Conservation (phyloP, 2,888 invertebrate genomes). For the Minunthozetes semirufus region DNA sequence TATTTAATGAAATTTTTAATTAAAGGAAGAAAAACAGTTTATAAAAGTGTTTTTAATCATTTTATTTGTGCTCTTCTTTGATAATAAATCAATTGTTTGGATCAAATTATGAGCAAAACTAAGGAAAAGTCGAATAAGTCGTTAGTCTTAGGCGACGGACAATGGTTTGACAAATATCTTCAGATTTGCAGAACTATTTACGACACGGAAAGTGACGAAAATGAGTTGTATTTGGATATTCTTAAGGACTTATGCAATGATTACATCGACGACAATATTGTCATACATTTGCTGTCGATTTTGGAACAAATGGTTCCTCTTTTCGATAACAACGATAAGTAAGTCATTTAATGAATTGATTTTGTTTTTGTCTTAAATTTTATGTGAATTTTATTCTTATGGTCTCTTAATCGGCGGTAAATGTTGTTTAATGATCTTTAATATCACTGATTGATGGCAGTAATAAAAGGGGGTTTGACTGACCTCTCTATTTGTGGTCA, state of each 20-base stretch:
- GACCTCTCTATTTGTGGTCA: too few species aligned
- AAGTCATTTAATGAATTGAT: slow-evolving; percentile 10
- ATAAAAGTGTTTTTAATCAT: neutral
- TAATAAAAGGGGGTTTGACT: too few species aligned
- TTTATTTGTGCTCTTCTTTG: neutral
- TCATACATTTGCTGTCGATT: slow-evolving; percentile 35
- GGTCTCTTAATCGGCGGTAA: neutral
- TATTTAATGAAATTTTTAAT: neutral
- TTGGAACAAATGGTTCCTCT: slow-evolving; percentile 34
- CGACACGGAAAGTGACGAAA: neutral
- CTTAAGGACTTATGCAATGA: slow-evolving; percentile 37
- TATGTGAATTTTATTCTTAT: neutral
- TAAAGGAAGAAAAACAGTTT: neutral
- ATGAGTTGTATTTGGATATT: slow-evolving; percentile 34
- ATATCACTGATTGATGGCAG: too few species aligned
- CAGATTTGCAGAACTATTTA: neutral
- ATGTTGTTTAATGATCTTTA: neutral
- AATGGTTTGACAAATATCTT: slow-evolving; percentile 24
- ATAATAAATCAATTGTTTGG: neutral
- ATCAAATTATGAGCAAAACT: neutral
- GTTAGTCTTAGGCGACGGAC: neutral
- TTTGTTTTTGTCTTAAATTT: neutral
- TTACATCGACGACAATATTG: neutral
- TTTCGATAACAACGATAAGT: slow-evolving; percentile 34
- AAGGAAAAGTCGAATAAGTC: neutral